Base-by-base conservation (phyloP, 2,797 vertebrate species). In the Harpagifer antarcticus region DNA sequence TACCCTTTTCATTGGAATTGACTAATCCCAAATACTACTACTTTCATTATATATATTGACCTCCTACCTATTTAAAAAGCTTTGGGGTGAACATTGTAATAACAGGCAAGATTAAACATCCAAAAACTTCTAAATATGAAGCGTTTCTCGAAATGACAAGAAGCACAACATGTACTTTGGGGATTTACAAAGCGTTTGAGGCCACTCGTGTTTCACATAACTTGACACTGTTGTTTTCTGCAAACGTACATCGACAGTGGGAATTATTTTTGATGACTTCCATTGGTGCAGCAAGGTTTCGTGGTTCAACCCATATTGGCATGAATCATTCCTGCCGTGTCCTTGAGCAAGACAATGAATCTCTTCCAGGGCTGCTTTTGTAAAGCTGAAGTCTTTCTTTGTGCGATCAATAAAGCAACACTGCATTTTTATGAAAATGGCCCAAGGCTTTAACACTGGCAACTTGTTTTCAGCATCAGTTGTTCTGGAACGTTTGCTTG, bases 371-470 rank as follows among this genome's bases (percentile, higher is more conserved):
- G n/a, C 31, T 5, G 27, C 48, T 52, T 27, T 15, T 49, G 40
- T 33, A 20, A 3, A 13, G 56, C 31, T 42, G 15, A 54, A 49
- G 73, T 73, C 62, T 72, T 81, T 75, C 44, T 71, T 31, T 16
- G 74, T 61, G 19, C 54, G 63, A 90, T 88, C 86, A 75, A 86
- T 90, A 83, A 72, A 81, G 65, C 75, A 79, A 83, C 78, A 74
- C 81, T 89, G 88, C 78, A 86, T 85, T 78, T 74, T 78, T 76
- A 83, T 81, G 74, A 83, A 72, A 83, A 74, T 84, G 78, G 86
- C 87, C 83, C 20, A 0, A 9, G 84, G 85, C 82, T 82, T 79
- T 72, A 42, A 81, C 57, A 12, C 42, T 9, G 15, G 64, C 64
- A 79, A 72, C 79, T 88, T 82, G 82, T 83, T 88, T 88, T 75